Base-by-base conservation (phyloP, 2,797 vertebrate genomes). In the Enteromius paludinosus region DNA sequence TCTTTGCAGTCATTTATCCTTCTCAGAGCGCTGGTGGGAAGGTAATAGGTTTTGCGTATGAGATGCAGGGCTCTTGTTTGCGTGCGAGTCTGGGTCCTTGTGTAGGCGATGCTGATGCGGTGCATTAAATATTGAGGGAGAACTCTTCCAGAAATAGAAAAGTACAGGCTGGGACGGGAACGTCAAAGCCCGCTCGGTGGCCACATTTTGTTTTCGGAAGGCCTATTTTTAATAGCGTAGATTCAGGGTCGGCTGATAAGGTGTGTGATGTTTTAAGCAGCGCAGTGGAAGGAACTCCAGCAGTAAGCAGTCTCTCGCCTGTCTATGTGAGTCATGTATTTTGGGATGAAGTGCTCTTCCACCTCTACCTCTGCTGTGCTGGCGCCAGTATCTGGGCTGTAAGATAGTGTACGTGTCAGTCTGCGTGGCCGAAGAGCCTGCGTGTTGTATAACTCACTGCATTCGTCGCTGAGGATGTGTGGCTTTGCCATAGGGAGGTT, bases 81-180 rank as follows among this genome's bases (percentile, higher is more conserved):
- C 90, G 92, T 93, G 92, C 90, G 43, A 89, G 92, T 92, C 92
- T 92, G 91, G 89, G 89, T 90, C 89, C 87, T 90, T 93, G 92
- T 93, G 92, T 92, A 91, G 91, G 92, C 91, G 91, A 93, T 91
- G 86, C 90, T 93, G 91, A 94, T 93, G 93, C 91, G 91, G 90
- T 90, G 78, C 90, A 94, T 94, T 93, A 94, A 95, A 94, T 93
- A 94, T 94, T 94, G 90, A 94, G 91, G 89, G 89, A 92, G 90
- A 93, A 91, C 89, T 92, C 89, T 85, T 89, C 91, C 89, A 89
- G 88, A 91, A 93, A 94, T 94, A 93, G 92, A 92, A 90, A 85
- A 87, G 88, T 87, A 81, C 81, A 84, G 85, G 82, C 68, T 69
- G 74, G 78, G 89, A 86, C 86, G 79, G 83, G 86, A 84, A 9